phyloP scores from a whole-genome alignment of 2,888 invertebrate species.

The Synanthedon formicaeformis region DNA sequence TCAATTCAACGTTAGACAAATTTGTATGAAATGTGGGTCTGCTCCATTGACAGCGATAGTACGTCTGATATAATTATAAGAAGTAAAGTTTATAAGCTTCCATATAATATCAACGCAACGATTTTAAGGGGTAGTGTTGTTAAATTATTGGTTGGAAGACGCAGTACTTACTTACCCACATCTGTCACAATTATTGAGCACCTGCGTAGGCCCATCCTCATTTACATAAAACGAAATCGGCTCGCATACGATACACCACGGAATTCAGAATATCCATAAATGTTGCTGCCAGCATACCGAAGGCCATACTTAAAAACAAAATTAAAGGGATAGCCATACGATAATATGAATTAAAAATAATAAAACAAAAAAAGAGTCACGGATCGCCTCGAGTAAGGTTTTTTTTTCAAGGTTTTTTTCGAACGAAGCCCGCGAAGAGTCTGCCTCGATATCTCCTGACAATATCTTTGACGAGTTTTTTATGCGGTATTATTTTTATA shows the following conservation, averaged over 20 bases:
- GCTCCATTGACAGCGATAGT: too few species aligned
- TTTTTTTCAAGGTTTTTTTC: slow-evolving; percentile 53
- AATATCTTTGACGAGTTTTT: slow-evolving; percentile 71
- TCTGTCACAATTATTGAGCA: slow-evolving; percentile 55
- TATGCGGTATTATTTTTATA: slow-evolving; percentile 67
- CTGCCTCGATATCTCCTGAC: slow-evolving; percentile 58
- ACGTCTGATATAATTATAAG: too few species aligned
- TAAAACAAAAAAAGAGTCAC: slow-evolving; percentile 70
- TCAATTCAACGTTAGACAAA: too few species aligned
- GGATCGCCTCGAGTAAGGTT: slow-evolving; percentile 62
- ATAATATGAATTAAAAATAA: slow-evolving; percentile 72
- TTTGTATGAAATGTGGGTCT: too few species aligned
- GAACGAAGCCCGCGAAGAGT: slow-evolving; percentile 61
- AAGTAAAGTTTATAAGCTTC: too few species aligned
- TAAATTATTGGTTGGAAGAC: neutral
- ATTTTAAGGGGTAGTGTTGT: neutral
- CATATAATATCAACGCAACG: neutral
- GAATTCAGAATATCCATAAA: slow-evolving; percentile 68
- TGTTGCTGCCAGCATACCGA: slow-evolving; percentile 66
- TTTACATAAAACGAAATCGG: slow-evolving; percentile 64
- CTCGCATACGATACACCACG: slow-evolving; percentile 53
- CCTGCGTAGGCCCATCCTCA: slow-evolving; percentile 31
- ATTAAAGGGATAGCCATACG: slow-evolving; percentile 70
- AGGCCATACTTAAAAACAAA: slow-evolving; percentile 70
- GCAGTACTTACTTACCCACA: slow-evolving; percentile 17